These are phyloP conservation scores for Apodemia mormo DNA, from an alignment of 2,888 invertebrate genomes.

Conservation along the genomic window DNA sequence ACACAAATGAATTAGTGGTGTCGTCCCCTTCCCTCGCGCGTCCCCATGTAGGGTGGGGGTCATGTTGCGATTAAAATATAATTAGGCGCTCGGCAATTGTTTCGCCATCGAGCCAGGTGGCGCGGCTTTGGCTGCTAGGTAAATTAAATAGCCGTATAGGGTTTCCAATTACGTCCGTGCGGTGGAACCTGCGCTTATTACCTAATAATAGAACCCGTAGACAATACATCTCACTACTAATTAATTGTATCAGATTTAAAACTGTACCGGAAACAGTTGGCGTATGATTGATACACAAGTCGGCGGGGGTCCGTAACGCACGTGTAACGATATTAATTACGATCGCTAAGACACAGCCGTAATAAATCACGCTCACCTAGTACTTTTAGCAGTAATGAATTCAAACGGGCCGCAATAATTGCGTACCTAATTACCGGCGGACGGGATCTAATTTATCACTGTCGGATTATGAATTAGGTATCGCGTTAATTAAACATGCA, in stretches of 20 bases:
- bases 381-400: slow-evolving; percentile 75
- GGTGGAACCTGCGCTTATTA: slow-evolving; percentile 68
- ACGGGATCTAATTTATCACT: slow-evolving; percentile 76
- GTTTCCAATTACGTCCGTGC: slow-evolving; percentile 71
- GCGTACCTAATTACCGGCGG: slow-evolving; percentile 76
- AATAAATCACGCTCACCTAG: slow-evolving; percentile 73
- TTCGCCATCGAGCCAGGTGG: slow-evolving; percentile 79
- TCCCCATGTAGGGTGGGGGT: slow-evolving; percentile 48
- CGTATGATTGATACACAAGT: slow-evolving; percentile 50
- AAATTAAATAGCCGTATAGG: slow-evolving; percentile 77
- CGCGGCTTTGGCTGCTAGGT: slow-evolving; percentile 64
- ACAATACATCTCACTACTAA: slow-evolving; percentile 59
- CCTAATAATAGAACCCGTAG: slow-evolving; percentile 69
- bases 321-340: slow-evolving; percentile 73
- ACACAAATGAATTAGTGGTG: slow-evolving; percentile 76
- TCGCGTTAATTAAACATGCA: slow-evolving; percentile 77
- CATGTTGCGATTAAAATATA: slow-evolving; percentile 79
- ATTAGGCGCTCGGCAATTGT: slow-evolving; percentile 79
- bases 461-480: slow-evolving; percentile 80
- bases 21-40: slow-evolving; percentile 43
- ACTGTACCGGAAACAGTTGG: slow-evolving; percentile 50
- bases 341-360: slow-evolving; percentile 62
- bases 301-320: slow-evolving; percentile 46
- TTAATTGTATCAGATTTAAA: slow-evolving; percentile 64
- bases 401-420: slow-evolving; percentile 78